Conservation (phyloP, 2,888 invertebrate genomes). For the Augiades crinisus region DNA sequence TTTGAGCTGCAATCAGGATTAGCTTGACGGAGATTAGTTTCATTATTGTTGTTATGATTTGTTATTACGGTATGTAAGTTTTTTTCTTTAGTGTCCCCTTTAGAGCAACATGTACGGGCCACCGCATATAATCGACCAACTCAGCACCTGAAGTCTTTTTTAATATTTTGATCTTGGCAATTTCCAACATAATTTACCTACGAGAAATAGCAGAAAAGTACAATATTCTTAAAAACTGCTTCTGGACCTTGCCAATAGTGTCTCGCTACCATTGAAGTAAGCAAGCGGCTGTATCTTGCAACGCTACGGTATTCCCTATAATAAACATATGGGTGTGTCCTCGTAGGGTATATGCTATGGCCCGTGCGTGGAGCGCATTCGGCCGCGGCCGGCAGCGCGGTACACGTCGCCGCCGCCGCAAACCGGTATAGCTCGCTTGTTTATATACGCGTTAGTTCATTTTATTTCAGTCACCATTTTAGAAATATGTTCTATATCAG, state of each 20-base stretch:
- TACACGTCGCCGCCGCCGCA: slow-evolving; percentile 38
- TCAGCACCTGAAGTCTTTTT: not conserved
- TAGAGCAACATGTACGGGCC: slow-evolving; percentile 56
- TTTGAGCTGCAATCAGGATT: slow-evolving; percentile 72
- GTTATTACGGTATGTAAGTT: slow-evolving; percentile 61
- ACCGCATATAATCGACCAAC: slow-evolving; percentile 34
- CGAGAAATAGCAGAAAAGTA: too few relatives aligned
- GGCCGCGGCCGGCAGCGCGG: too few relatives aligned
- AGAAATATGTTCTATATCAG: slow-evolving; percentile 77
- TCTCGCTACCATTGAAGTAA: too few relatives aligned
- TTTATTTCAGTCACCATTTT: slow-evolving; percentile 73
- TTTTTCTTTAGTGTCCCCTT: slow-evolving; percentile 62
- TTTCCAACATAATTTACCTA: too few relatives aligned
- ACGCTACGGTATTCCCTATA: too few relatives aligned
- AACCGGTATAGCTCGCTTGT: slow-evolving; percentile 65
- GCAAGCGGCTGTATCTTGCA: too few relatives aligned
- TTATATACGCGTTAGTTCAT: slow-evolving; percentile 70
- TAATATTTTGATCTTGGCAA: too few relatives aligned
- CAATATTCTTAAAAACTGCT: too few relatives aligned
- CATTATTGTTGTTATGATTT: slow-evolving; percentile 71
- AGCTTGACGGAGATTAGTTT: slow-evolving; percentile 71
- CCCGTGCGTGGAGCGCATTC: slow-evolving; percentile 42
- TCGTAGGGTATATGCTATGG: slow-evolving; percentile 48
- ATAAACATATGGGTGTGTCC: too few relatives aligned
- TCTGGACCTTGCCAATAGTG: too few relatives aligned